Base-by-base conservation (phyloP, 2,797 vertebrate species). In the Epinephelus malabaricus region DNA sequence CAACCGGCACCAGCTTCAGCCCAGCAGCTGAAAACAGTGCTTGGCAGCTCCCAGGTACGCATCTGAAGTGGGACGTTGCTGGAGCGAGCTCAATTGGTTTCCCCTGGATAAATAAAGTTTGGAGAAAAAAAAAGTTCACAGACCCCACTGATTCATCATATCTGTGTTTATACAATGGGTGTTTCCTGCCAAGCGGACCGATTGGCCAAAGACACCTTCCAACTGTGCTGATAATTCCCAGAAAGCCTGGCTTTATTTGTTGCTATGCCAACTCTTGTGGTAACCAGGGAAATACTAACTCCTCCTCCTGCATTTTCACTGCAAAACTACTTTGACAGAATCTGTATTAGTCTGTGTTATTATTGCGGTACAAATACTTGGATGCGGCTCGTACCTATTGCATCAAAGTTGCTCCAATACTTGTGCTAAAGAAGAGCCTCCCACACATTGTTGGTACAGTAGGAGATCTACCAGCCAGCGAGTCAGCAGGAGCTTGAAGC, bases 401-500 rank as follows among this genome's bases (percentile, higher is more conserved):
- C 61, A 74, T 78, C 40, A 67, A 67, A 86, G 43, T 54, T 40
- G 70, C 51, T 72, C 45, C 56, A 30, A 53, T 30, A 74, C 76
- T 83, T 62, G 51, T 77, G 80, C 50, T 70, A 72, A 79, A 83
- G 62, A 83, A 69, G 21, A 50, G 56, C 78, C 69, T 78, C 79
- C 79, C 60, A 72, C 77, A 76, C 60, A 53, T 40, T 27, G 55
- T 45, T 55, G 66, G 64, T 73, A 53, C 53, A 78, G 84, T 19
- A 3, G 63, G 66, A 72, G 66, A 66, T 3, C 15, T 0, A 63
- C 0, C 81, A 85, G 81, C 81, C 82, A 85, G 73, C 50, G 45
- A 87, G 84, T 83, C 84, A 86, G 88, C 82, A 83, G 85, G 86
- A 85, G 84, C 70, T 73, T 38, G 12, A 83, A 87, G 69, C 61